Evolutionary conservation across 2,888 invertebrate species (phyloP), one percentile per base, ranked within the genome.

Genomic region (Zygogramma bicolorata): DNA sequence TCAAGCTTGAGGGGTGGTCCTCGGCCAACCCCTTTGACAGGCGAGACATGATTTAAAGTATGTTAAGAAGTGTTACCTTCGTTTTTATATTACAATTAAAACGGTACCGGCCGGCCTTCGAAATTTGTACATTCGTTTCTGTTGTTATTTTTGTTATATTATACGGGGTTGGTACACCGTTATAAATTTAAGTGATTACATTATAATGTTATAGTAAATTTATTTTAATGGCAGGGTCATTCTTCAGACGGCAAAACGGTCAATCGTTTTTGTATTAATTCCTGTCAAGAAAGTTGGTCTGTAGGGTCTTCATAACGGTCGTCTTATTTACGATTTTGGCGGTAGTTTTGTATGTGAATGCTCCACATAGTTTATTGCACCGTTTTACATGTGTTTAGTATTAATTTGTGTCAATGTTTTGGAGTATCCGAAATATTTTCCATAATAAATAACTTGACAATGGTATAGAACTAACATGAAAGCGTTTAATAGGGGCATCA

Each of bases 61-160:
- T 81, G 83, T 83, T 83, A 83, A 84, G 83, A 83, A 82, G 82
- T 83, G 84, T 84, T 84, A 84, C 83, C 83, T 84, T 77, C 81
- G 78, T 79, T 82, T n/a, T 83, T 82, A 82, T 84, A 69, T 72
- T 65, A 72, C 73, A 80, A 80, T 81, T 80, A 79, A 79, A 81
- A 81, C 73, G 76, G 83, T 77, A 75, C 80, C 78, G 80, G 78
- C 80, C 83, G 77, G 82, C 84, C 83, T 80, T 81, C 82, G 78
- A 82, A 85, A 84, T 85, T 85, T 84, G 83, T 84, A 83, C 75
- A 79, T 82, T 79, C 75, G 70, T 79, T 79, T 77, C 72, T 65
- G 68, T 75, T 75, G 70, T 77, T 75, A 73, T 75, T 71, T 75
- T 75, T 75, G 60, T 73, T 65, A 70, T 68, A 66, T 57, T 61